A percentile compares a stretch with the other conserved stretches of the same genome.
Conservation (phyloP, 2,888 invertebrate species). For the Mantis religiosa region DNA sequence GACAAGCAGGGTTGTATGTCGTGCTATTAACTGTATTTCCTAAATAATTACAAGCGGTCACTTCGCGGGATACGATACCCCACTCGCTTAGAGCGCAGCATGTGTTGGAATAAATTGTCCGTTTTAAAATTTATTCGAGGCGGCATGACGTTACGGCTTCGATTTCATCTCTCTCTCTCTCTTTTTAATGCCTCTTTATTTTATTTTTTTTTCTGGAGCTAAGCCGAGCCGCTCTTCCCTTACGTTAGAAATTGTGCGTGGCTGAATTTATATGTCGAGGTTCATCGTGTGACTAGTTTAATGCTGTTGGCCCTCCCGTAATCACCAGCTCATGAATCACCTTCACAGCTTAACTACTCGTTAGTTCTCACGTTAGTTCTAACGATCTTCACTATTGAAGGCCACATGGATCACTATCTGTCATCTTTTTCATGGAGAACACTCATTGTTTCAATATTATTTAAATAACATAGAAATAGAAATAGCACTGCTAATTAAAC, state of each 20-base stretch:
- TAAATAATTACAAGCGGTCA: neutral
- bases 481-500: too few species aligned
- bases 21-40: neutral
- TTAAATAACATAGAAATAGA: too few species aligned
- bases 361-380: neutral
- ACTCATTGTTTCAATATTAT: too few species aligned
- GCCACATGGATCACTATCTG: too few species aligned
- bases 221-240: neutral
- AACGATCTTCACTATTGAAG: neutral
- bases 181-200: neutral
- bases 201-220: neutral
- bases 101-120: conserved; percentile 2
- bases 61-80: neutral
- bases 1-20: neutral
- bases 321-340: neutral
- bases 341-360: neutral
- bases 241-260: neutral
- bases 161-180: neutral
- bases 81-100: neutral
- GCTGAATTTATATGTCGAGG: neutral
- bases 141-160: neutral
- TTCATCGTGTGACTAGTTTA: neutral
- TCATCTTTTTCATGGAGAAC: too few species aligned
- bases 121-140: neutral
- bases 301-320: neutral